phyloP scores from a whole-genome alignment of 1,140 invertebrate species.

The Apis laboriosa region DNA sequence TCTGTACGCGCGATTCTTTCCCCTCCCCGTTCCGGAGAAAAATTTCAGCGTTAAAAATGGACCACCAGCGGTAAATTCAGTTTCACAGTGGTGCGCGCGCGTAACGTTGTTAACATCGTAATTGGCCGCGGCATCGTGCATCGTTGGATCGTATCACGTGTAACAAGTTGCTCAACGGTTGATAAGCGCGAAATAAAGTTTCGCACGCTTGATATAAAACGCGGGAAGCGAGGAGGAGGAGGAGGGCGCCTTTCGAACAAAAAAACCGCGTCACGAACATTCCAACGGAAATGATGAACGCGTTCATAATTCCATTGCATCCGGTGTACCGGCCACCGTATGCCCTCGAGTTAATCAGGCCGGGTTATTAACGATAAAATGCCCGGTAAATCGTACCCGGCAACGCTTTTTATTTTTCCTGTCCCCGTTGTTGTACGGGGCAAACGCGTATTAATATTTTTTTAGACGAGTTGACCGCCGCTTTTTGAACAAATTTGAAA shows the following conservation, averaged over 20 bases:
- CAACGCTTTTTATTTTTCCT: not conserved
- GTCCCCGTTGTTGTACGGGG: not conserved
- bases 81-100: not conserved
- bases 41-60: conserved; percentile 10
- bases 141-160: conserved; percentile 10
- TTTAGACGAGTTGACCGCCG: not conserved
- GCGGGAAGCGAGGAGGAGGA: not conserved
- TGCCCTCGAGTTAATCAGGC: conserved; percentile 17
- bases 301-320: not conserved
- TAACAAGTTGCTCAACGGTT: conserved; percentile 39
- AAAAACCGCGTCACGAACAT: not conserved
- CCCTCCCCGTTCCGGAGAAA: too few relatives aligned
- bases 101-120: conserved; percentile 39
- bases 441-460: conserved; percentile 19
- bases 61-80: conserved; percentile 5
- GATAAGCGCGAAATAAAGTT: conserved; percentile 50
- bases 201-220: not conserved
- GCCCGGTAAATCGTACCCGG: not conserved
- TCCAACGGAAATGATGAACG: not conserved
- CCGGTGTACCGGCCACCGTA: not conserved
- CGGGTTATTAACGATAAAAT: conserved; percentile 25
- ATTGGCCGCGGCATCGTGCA: conserved; percentile 14
- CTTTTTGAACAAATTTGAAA: not conserved
- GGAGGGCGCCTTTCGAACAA: not conserved
- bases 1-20: not conserved